Conservation (phyloP, 2,888 invertebrate species). For the Hyles lineata region DNA sequence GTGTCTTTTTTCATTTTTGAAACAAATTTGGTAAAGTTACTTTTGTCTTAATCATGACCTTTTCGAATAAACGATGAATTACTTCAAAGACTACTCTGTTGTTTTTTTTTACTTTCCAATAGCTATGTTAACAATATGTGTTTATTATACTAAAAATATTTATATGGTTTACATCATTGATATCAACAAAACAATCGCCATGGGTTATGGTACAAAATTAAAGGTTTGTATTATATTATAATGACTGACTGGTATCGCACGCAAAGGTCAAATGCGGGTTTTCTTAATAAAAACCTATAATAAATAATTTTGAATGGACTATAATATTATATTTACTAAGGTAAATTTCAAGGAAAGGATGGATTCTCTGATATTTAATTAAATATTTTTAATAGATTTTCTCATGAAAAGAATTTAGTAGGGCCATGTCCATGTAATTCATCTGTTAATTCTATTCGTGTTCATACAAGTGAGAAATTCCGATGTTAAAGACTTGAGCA, state of each 20-base stretch:
- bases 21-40: slow-evolving; percentile 78
- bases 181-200: neutral
- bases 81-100: slow-evolving; percentile 50
- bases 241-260: neutral
- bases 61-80: slow-evolving; percentile 79
- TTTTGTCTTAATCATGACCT: slow-evolving; percentile 79
- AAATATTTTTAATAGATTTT: slow-evolving; percentile 37
- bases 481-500: slow-evolving; percentile 74
- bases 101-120: neutral
- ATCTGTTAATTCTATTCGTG: slow-evolving; percentile 73
- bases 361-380: neutral
- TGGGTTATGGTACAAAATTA: neutral
- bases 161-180: neutral
- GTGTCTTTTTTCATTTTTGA: slow-evolving; percentile 68
- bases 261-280: slow-evolving; percentile 9
- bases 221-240: neutral
- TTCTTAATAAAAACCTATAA: neutral
- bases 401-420: slow-evolving; percentile 46
- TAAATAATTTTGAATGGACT: neutral
- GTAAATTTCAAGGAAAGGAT: neutral
- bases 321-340: neutral
- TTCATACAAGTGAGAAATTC: slow-evolving; percentile 79
- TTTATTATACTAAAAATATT: neutral
- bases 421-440: slow-evolving; percentile 45
- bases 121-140: neutral